A percentile compares a stretch with the other conserved stretches of the same genome.
phyloP scores from a whole-genome alignment of 2,113 vertebrate species.

The Lontra canadensis region DNA sequence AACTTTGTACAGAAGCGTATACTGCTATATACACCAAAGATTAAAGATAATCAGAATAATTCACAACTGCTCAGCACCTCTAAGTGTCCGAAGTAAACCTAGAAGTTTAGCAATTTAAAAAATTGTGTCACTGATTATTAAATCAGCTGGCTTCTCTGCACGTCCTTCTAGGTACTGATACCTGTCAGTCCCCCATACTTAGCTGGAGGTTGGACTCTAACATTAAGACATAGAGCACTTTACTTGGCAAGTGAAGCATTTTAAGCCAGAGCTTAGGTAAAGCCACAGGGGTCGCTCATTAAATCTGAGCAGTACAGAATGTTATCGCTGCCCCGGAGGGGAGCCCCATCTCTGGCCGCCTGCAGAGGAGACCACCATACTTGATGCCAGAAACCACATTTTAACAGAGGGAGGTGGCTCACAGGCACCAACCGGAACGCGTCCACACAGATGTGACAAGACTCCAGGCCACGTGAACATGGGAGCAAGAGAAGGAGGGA shows the following conservation, averaged over 20 bases:
- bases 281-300: background rate
- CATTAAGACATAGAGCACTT: background rate
- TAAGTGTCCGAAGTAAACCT: slow-evolving; percentile 58
- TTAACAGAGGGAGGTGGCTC: background rate
- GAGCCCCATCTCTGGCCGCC: background rate
- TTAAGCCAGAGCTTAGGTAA: background rate
- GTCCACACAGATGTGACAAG: background rate
- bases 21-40: background rate
- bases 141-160: slow-evolving; percentile 78
- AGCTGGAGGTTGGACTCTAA: background rate
- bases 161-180: slow-evolving; percentile 75
- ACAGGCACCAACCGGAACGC: accelerated
- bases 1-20: background rate
- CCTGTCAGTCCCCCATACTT: slow-evolving; percentile 60
- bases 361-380: background rate
- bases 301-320: background rate
- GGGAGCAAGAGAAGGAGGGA: background rate
- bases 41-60: slow-evolving; percentile 5
- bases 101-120: slow-evolving; percentile 49
- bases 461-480: accelerated
- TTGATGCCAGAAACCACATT: background rate
- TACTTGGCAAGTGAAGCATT: background rate
- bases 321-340: background rate
- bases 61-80: background rate
- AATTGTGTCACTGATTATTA: slow-evolving; percentile 80